These are phyloP conservation scores for Polyploca ridens DNA, from an alignment of 2,888 invertebrate species.

Conservation along the genomic window DNA sequence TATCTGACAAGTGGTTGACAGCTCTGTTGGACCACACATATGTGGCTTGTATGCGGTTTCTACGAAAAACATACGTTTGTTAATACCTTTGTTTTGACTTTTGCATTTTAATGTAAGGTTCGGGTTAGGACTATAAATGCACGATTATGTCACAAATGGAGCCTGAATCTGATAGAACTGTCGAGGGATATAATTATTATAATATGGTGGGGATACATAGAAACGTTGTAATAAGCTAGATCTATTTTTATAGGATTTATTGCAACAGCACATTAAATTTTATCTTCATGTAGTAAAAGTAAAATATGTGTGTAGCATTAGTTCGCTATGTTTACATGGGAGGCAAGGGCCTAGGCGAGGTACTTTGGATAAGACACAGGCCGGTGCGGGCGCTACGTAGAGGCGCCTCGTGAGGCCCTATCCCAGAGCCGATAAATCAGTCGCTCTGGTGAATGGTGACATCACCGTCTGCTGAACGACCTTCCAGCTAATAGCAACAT, in stretches of 20 bases:
- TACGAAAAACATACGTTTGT: slow-evolving; percentile 8
- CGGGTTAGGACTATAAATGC: too few relatives aligned
- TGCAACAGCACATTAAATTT: slow-evolving; percentile 36
- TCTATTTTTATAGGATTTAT: slow-evolving; percentile 35
- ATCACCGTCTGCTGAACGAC: slow-evolving; percentile 70
- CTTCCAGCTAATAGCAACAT: slow-evolving; percentile 72
- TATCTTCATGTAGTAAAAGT: slow-evolving; percentile 42
- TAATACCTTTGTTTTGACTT: slow-evolving; percentile 5
- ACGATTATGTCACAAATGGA: too few relatives aligned
- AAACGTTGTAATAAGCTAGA: slow-evolving; percentile 8
- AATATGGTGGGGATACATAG: background rate
- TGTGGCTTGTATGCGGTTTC: slow-evolving; percentile 10
- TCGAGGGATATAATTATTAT: too few relatives aligned
- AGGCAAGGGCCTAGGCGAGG: slow-evolving; percentile 25
- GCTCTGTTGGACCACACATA: slow-evolving; percentile 62
- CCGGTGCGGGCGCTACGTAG: slow-evolving; percentile 12
- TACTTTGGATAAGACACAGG: slow-evolving; percentile 27
- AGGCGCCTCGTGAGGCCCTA: slow-evolving; percentile 47
- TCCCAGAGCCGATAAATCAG: slow-evolving; percentile 75
- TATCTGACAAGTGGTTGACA: slow-evolving; percentile 63
- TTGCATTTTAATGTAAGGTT: background rate
- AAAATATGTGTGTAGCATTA: slow-evolving; percentile 37
- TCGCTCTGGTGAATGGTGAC: slow-evolving; percentile 71
- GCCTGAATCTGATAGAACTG: too few relatives aligned
- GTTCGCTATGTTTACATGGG: slow-evolving; percentile 40